Evolutionary conservation across 2,888 invertebrate genomes (phyloP).

Genomic region (Orthosia incerta): DNA sequence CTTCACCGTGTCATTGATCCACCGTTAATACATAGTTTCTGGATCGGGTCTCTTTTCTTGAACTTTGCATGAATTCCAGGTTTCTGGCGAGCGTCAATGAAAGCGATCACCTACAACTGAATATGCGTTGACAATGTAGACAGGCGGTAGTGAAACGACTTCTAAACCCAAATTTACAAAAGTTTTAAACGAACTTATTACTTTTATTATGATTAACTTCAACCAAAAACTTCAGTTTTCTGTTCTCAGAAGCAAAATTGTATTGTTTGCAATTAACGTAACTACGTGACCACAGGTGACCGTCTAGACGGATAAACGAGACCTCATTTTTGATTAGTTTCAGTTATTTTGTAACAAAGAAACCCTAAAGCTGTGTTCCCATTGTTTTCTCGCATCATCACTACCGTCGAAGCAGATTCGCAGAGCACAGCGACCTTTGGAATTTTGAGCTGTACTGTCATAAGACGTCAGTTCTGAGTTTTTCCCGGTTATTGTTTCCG

Average conservation of each 20-base stretch:
- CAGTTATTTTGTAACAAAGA: not conserved
- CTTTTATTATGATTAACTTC: conserved; percentile 11
- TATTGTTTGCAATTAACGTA: conserved; percentile 19
- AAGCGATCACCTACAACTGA: not conserved
- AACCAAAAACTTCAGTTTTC: not conserved
- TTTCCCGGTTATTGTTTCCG: not conserved
- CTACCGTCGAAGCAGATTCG: too few species aligned
- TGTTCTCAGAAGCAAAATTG: conserved; percentile 1
- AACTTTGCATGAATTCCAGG: too few species aligned
- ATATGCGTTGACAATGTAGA: not conserved
- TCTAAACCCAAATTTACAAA: not conserved
- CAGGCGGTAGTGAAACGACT: not conserved
- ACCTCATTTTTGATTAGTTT: conserved; percentile 36
- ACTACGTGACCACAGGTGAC: conserved; percentile 21
- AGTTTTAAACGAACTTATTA: not conserved
- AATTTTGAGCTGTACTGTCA: not conserved
- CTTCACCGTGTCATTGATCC: too few species aligned
- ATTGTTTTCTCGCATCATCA: not conserved
- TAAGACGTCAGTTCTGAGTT: too few species aligned
- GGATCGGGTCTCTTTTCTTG: too few species aligned
- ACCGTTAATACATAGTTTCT: too few species aligned
- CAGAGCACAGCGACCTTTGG: too few species aligned
- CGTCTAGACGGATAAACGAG: conserved; percentile 49
- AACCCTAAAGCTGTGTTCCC: not conserved
- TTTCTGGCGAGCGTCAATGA: too few species aligned